phyloP scores from a whole-genome alignment of 2,113 vertebrate species.

The Amphiprion percula region DNA sequence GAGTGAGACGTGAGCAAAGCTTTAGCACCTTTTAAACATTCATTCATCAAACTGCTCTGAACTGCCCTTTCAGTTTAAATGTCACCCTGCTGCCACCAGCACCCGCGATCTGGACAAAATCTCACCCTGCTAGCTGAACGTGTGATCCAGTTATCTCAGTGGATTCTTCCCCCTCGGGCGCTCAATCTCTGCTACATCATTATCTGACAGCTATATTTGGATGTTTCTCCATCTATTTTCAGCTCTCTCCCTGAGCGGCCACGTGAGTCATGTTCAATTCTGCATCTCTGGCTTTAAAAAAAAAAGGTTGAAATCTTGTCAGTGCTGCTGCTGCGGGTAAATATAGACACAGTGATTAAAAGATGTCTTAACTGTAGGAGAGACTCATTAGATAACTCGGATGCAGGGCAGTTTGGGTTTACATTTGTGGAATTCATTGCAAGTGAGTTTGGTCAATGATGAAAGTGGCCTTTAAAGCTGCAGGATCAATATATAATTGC shows the following conservation, averaged over 20 bases:
- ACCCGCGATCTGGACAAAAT: conserved; percentile 3
- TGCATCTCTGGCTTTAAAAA: conserved; percentile 43
- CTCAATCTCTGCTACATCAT: conserved; percentile 48
- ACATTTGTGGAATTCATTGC: neutral
- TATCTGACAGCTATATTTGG: conserved; percentile 53
- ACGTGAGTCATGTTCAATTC: conserved; percentile 48
- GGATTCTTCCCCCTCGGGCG: conserved; percentile 29
- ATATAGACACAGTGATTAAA: conserved; percentile 44
- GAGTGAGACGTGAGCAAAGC: neutral
- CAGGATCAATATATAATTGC: no score
- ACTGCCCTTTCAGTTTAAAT: conserved; percentile 19
- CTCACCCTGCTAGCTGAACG: neutral
- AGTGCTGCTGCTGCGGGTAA: conserved; percentile 47
- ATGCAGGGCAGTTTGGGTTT: neutral
- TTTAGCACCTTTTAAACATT: neutral
- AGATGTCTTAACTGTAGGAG: conserved; percentile 31
- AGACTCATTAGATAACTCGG: conserved; percentile 40
- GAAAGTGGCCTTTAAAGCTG: neutral
- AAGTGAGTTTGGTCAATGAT: neutral
- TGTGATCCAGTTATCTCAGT: conserved; percentile 23
- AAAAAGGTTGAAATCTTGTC: conserved; percentile 40
- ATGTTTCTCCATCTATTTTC: conserved; percentile 63
- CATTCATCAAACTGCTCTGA: neutral
- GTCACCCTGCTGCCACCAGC: conserved; percentile 2
- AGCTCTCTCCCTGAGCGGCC: conserved; percentile 41